Conservation (phyloP, 1,140 invertebrate genomes). For the Hestina assimilis region DNA sequence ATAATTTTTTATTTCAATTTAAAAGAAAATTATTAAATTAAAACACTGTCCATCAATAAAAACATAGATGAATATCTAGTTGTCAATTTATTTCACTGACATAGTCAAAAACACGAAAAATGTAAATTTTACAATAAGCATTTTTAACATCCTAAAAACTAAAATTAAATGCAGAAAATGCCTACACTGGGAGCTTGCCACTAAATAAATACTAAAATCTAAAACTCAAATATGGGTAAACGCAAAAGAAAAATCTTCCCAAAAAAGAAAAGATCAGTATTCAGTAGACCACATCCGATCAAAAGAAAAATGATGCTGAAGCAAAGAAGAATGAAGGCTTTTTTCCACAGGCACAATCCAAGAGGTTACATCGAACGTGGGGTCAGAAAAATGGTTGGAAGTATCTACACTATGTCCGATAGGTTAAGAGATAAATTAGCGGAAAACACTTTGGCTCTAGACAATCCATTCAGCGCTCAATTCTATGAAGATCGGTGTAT, state of each 20-base stretch:
- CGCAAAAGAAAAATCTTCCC: conserved; percentile 45
- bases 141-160: conserved; percentile 5
- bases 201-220: conserved; percentile 1
- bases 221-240: conserved; percentile 39
- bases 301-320: conserved; percentile 53
- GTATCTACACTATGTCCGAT: conserved; percentile 53
- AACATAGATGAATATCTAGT: conserved; percentile 1
- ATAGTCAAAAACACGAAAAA: conserved; percentile 8
- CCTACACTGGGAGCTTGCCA: background rate
- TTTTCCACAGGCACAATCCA: conserved; percentile 50
- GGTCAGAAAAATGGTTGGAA: conserved; percentile 46
- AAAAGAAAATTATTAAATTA: too few relatives aligned
- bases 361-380: conserved; percentile 34
- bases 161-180: conserved; percentile 17
- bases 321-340: conserved; percentile 50
- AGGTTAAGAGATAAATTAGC: conserved; percentile 55
- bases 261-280: conserved; percentile 51
- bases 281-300: conserved; percentile 57
- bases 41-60: background rate
- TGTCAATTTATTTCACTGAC: conserved; percentile 9
- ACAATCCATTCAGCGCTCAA: conserved; percentile 55
- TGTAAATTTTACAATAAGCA: conserved; percentile 30
- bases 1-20: too few relatives aligned
- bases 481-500: conserved; percentile 59
- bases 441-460: conserved; percentile 47